Evolutionary conservation across 2,888 invertebrate genomes (phyloP), one percentile per base, ranked within the genome.

Genomic region (Prenolepis imparis): DNA sequence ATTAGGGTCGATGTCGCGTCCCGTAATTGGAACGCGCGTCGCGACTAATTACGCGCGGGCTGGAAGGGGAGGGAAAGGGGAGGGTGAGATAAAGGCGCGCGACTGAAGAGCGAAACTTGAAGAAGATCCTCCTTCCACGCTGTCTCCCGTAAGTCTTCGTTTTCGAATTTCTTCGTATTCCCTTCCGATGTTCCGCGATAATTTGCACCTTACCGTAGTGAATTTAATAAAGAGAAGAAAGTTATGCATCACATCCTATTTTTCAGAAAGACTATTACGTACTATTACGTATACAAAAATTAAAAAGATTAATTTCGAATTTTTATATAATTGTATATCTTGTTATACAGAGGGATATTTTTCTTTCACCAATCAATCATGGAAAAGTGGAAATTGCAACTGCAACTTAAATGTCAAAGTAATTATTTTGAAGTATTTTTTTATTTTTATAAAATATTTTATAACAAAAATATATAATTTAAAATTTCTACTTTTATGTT

Each of bases 1-100:
- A 90, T 92, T 93, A 91, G 90, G 90, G 88, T 86, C 88, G 89
- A 90, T 90, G 87, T 90, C 90, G 90, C 87, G 88, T 90, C 86
- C 85, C 91, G 91, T 91, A 91, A 91, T 90, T 91, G 91, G 90
- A 91, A 91, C 88, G 86, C 87, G 89, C 90, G 88, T 87, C 88
- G 86, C 91, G 88, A 90, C 90, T 90, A 90, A 90, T 90, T 90
- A 90, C 86, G 88, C 90, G 83, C 85, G 24, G 85, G 72, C 32
- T 44, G 36, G 32, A n/a, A n/a, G n/a, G 32, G n/a, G 12, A 18
- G 24, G 12, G 48, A 72, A 75, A 86, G 75, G 70, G 75, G 15
- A 55, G 78, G 64, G 78, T 36, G 81, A 67, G 84, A 83, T 80
- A 83, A 85, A 85, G 88, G 85, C 83, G 85, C 64, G 77, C 70